Percentiles rank a stretch among this genome's conserved stretches.
Conservation (phyloP, 64 coral and sea anemone species). For the Orbicella faveolata region DNA sequence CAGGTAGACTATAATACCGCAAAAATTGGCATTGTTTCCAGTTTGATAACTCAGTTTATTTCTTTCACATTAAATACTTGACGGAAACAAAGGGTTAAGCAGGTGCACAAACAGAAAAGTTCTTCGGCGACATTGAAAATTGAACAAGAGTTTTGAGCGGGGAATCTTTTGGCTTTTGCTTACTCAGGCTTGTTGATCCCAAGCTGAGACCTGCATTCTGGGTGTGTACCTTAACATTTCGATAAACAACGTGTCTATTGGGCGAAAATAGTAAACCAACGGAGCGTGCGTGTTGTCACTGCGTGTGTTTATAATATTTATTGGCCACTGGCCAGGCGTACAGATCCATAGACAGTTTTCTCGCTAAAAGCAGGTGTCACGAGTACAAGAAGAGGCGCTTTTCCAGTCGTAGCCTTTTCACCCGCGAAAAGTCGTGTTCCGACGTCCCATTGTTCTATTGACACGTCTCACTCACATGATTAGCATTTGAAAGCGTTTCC, state of each 20-base stretch:
- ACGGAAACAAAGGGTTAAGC: neutral
- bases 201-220: neutral
- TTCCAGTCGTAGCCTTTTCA: neutral
- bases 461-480: slow-evolving; percentile 22
- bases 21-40: neutral
- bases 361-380: neutral
- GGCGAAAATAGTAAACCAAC: neutral
- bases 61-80: neutral
- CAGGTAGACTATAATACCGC: neutral
- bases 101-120: neutral
- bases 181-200: neutral
- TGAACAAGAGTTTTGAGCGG: neutral
- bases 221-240: neutral
- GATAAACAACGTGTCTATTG: neutral
- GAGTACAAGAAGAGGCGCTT: too few relatives aligned
- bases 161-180: neutral
- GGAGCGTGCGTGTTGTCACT: neutral
- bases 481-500: neutral
- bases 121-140: neutral
- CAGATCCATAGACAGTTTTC: neutral
- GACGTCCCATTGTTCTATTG: slow-evolving; percentile 6
- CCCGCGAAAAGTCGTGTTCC: neutral
- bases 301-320: neutral
- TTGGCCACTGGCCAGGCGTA: neutral
- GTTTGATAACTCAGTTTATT: neutral